Conservation (phyloP, 2,888 invertebrate genomes). For the Ditula angustiorana region DNA sequence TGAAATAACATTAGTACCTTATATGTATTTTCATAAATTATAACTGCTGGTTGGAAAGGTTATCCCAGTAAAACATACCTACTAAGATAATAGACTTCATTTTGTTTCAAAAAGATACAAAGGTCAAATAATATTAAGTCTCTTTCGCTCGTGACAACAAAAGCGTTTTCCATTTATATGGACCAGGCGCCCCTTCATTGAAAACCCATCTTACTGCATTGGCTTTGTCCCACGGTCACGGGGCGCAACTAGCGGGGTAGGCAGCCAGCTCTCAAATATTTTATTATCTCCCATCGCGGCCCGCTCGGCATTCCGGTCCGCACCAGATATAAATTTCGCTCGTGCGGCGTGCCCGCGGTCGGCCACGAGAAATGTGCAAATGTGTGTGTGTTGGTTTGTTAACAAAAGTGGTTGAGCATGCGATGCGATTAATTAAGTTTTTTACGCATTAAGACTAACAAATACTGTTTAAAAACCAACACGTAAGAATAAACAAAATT, state of each 20-base stretch:
- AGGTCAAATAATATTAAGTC: background rate
- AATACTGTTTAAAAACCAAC: no score
- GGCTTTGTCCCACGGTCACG: constrained; percentile 17
- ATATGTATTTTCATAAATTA: no score
- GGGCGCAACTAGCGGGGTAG: constrained; percentile 12
- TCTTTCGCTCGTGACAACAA: constrained; percentile 6
- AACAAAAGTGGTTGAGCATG: no score
- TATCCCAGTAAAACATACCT: no score
- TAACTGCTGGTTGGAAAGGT: no score
- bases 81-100: no score
- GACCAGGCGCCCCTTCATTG: constrained; percentile 30
- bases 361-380: constrained; percentile 9
- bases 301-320: constrained; percentile 28
- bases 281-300: constrained; percentile 36
- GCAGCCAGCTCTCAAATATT: constrained; percentile 31
- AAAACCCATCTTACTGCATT: constrained; percentile 30
- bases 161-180: constrained; percentile 19
- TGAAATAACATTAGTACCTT: no score
- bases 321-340: constrained; percentile 37
- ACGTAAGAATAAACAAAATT: no score
- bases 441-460: no score
- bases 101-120: background rate
- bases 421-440: background rate
- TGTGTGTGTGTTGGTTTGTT: background rate
- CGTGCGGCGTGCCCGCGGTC: constrained; percentile 26